These are phyloP conservation scores for Astropecten irregularis DNA, from an alignment of 53 echinoderm and acorn worm genomes.

Conservation along the genomic window DNA sequence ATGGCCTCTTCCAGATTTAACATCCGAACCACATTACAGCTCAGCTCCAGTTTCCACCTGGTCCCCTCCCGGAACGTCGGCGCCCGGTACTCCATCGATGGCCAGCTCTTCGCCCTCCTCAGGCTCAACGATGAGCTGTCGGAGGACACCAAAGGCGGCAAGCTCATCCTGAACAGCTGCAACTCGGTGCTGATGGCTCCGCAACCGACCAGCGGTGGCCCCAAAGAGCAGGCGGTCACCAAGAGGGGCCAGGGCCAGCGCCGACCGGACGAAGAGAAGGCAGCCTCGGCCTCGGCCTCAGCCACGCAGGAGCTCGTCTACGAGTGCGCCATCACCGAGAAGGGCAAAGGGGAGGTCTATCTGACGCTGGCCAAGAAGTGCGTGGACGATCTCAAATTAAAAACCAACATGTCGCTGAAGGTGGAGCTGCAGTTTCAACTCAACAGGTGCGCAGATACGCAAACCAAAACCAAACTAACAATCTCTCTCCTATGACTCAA, in stretches of 20 bases:
- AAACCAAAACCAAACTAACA: neutral
- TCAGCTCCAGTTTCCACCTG: slow-evolving; percentile 88
- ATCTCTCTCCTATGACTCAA: too few relatives aligned
- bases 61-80: slow-evolving; percentile 86
- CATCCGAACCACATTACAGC: slow-evolving; percentile 85
- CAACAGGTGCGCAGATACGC: slow-evolving; percentile 67
- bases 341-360: slow-evolving; percentile 93
- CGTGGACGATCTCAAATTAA: slow-evolving; percentile 79
- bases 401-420: slow-evolving; percentile 66
- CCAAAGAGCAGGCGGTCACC: neutral
- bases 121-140: slow-evolving; percentile 85
- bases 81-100: slow-evolving; percentile 89
- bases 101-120: slow-evolving; percentile 92
- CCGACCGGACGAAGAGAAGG: neutral
- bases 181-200: slow-evolving; percentile 79
- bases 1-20: too few relatives aligned
- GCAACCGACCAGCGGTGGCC: neutral
- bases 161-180: slow-evolving; percentile 94
- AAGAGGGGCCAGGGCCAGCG: neutral
- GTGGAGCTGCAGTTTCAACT: slow-evolving; percentile 95
- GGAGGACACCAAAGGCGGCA: slow-evolving; percentile 84
- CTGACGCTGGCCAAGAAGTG: slow-evolving; percentile 82
- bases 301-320: slow-evolving; percentile 54
- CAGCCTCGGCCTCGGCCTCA: neutral
- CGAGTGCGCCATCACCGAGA: slow-evolving; percentile 81